These are phyloP conservation scores for Callaeas wilsoni DNA, from an alignment of 2,113 vertebrate species.

Conservation along the genomic window DNA sequence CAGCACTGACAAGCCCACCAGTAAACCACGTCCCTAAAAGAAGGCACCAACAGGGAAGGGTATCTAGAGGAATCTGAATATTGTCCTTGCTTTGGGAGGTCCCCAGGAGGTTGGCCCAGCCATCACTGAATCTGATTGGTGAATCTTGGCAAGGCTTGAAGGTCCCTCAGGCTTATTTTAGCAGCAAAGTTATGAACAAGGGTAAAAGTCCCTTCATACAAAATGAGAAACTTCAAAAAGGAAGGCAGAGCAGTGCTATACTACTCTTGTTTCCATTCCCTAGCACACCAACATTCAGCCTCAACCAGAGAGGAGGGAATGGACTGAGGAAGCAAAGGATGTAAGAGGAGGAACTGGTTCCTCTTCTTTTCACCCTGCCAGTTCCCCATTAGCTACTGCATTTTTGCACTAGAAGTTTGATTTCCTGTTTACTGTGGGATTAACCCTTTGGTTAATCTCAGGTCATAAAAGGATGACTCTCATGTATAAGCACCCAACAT, in stretches of 20 bases:
- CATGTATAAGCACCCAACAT: accelerated
- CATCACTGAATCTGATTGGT: background rate
- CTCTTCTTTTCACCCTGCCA: background rate
- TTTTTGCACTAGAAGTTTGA: background rate
- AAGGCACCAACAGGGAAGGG: background rate
- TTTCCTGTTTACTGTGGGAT: background rate
- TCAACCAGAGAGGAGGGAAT: background rate
- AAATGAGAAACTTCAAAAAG: background rate
- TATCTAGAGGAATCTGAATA: background rate
- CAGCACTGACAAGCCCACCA: background rate
- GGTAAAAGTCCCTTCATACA: background rate
- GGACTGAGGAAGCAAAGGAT: background rate
- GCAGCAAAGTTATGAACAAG: background rate
- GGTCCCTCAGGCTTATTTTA: background rate
- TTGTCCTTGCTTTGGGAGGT: background rate
- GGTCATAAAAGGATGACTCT: background rate
- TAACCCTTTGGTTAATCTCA: background rate
- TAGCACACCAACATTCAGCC: background rate
- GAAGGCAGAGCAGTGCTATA: background rate
- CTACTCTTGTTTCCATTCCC: background rate
- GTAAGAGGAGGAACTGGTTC: background rate
- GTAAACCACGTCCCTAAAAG: background rate
- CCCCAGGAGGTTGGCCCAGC: background rate
- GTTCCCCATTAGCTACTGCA: background rate
- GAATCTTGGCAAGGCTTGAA: background rate